Conservation (phyloP, 2,113 vertebrate species). For the Uria aalge region DNA sequence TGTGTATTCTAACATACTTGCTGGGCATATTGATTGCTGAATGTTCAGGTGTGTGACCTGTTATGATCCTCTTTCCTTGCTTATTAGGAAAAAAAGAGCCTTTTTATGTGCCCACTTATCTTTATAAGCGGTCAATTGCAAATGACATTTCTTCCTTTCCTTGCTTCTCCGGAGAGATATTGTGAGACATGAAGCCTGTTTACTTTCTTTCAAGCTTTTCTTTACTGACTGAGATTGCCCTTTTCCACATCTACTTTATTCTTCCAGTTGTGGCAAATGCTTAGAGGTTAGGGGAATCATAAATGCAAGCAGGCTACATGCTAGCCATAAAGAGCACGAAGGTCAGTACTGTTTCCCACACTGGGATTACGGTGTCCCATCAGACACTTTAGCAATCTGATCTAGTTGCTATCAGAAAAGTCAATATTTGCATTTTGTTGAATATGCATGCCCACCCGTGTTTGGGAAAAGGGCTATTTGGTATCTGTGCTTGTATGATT, state of each 20-base stretch:
- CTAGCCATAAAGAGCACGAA: constrained; percentile 18
- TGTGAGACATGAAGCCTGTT: constrained; percentile 31
- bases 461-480: constrained; percentile 68
- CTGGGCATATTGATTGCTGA: neutral
- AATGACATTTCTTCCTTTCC: constrained; percentile 3
- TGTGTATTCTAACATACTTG: neutral
- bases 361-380: constrained; percentile 53
- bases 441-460: constrained; percentile 76
- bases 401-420: constrained; percentile 73
- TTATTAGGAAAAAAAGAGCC: neutral
- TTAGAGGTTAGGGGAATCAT: constrained; percentile 62
- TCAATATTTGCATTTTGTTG: constrained; percentile 83
- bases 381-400: constrained; percentile 63
- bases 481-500: constrained; percentile 66
- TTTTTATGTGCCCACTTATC: neutral
- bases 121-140: constrained; percentile 25
- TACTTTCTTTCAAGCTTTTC: constrained; percentile 48
- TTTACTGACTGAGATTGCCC: constrained; percentile 5
- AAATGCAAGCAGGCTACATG: constrained; percentile 48
- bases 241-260: constrained; percentile 63
- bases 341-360: constrained; percentile 43
- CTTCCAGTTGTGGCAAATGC: constrained; percentile 19
- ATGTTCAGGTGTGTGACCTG: neutral
- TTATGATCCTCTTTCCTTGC: neutral
- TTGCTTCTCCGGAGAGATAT: constrained; percentile 25